phyloP scores from a whole-genome alignment of 2,888 invertebrate genomes.

The Gymnocheta viridis region DNA sequence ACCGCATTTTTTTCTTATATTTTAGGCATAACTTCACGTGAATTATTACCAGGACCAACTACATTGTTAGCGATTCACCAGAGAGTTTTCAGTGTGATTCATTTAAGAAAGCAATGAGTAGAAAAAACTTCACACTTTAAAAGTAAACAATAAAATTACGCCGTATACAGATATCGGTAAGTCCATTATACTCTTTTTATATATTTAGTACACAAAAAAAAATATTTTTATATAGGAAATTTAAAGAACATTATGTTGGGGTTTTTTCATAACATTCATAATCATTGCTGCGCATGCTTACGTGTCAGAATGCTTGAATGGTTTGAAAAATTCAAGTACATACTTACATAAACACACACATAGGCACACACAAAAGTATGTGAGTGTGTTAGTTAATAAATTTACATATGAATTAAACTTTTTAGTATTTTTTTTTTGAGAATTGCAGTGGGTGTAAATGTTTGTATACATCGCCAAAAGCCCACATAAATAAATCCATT shows the following conservation, averaged over 20 bases:
- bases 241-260: slow-evolving; percentile 1
- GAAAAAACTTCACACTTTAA: too few species aligned
- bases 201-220: not conserved
- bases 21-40: not conserved
- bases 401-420: slow-evolving; percentile 48
- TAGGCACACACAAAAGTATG: not conserved
- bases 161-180: too few species aligned
- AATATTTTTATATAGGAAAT: slow-evolving; percentile 27
- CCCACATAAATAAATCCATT: slow-evolving; percentile 44
- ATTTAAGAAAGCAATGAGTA: not conserved
- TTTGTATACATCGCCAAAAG: slow-evolving; percentile 34
- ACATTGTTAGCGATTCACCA: too few species aligned
- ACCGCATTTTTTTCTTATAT: too few species aligned
- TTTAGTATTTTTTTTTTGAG: slow-evolving; percentile 7
- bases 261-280: too few species aligned
- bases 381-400: slow-evolving; percentile 16
- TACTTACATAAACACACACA: not conserved
- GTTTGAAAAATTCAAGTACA: slow-evolving; percentile 4
- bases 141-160: too few species aligned
- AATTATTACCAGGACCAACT: too few species aligned
- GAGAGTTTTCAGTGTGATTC: too few species aligned
- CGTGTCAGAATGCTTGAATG: slow-evolving; percentile 14
- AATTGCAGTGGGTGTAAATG: slow-evolving; percentile 57
- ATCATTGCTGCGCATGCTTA: not conserved
- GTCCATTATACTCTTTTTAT: too few species aligned